Percentiles rank a stretch among this genome's conserved stretches.
phyloP scores from a whole-genome alignment of 2,888 invertebrate species.

The Pseudococcus jackbeardsleyi region DNA sequence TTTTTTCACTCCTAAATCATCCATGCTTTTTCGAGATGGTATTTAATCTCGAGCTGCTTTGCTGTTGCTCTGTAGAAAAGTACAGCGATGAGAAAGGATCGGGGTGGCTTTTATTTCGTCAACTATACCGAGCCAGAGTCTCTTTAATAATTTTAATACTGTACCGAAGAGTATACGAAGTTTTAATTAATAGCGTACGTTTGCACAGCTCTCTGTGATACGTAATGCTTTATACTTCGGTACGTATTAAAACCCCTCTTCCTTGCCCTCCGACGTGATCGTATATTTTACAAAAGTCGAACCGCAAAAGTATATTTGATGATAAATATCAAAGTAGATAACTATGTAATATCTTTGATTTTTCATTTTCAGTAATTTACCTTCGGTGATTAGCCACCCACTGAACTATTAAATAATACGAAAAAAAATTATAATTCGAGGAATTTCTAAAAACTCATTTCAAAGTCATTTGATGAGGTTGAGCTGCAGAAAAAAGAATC shows the following conservation, averaged over 20 bases:
- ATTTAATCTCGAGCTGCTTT: not conserved
- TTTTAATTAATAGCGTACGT: conserved; percentile 33
- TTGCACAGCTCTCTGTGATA: conserved; percentile 3
- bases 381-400: too few relatives aligned
- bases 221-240: not conserved
- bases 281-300: too few relatives aligned
- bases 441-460: too few relatives aligned
- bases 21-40: not conserved
- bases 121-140: not conserved
- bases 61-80: not conserved
- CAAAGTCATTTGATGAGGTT: too few relatives aligned
- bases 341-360: too few relatives aligned
- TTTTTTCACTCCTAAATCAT: not conserved
- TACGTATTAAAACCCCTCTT: not conserved
- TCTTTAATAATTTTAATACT: conserved; percentile 40
- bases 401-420: too few relatives aligned
- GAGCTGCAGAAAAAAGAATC: too few relatives aligned
- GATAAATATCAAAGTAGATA: too few relatives aligned
- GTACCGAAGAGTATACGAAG: conserved; percentile 1
- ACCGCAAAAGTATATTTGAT: too few relatives aligned
- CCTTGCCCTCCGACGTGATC: too few relatives aligned
- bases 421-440: too few relatives aligned
- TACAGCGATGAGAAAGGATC: not conserved
- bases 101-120: conserved; percentile 11
- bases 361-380: too few relatives aligned